These are phyloP conservation scores for Mixornis gularis DNA, from an alignment of 2,113 vertebrate species.

Conservation along the genomic window DNA sequence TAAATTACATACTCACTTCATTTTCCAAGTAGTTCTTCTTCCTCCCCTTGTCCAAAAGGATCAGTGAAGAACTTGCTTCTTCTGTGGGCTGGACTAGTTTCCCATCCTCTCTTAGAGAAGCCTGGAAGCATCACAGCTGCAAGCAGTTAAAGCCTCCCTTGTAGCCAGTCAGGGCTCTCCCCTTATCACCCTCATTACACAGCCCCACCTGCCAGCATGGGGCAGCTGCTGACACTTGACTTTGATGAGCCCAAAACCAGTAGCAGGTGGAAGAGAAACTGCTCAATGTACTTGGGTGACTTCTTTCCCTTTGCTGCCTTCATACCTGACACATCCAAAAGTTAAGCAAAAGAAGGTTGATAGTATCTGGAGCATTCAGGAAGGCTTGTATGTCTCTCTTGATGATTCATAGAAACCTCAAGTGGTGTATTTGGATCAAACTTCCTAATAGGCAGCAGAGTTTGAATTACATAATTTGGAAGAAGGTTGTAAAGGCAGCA, in stretches of 20 bases:
- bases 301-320: neutral
- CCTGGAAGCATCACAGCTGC: neutral
- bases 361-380: neutral
- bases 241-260: neutral
- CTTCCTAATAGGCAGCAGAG: neutral
- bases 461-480: neutral
- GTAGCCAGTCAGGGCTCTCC: accelerated
- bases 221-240: neutral
- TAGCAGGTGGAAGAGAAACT: neutral
- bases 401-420: neutral
- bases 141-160: neutral
- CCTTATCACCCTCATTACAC: neutral
- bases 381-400: neutral
- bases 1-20: neutral
- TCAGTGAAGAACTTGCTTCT: accelerated
- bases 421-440: neutral
- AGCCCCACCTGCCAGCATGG: neutral
- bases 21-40: neutral
- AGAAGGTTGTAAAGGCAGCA: neutral
- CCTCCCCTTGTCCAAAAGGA: accelerated
- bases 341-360: neutral
- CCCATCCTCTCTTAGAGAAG: neutral
- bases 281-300: neutral
- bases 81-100: accelerated
- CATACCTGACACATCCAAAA: neutral